These are phyloP conservation scores for Onychomys torridus DNA, from an alignment of 2,797 vertebrate species.

Conservation along the genomic window DNA sequence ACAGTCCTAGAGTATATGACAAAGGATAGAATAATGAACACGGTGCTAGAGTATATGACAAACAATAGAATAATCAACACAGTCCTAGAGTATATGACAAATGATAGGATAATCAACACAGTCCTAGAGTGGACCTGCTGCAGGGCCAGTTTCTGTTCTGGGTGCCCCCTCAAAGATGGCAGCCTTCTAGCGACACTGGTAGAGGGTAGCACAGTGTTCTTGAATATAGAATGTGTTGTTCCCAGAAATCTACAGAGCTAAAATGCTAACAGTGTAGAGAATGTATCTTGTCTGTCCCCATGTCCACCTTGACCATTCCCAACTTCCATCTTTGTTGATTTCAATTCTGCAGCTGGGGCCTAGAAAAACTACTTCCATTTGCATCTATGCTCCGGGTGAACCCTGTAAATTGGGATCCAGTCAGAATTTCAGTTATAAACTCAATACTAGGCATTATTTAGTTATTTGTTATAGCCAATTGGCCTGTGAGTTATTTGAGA, in stretches of 20 bases:
- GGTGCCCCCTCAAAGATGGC: neutral
- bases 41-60: neutral
- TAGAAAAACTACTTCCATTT: neutral
- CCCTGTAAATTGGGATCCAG: neutral
- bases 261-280: neutral
- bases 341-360: neutral
- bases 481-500: neutral
- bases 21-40: neutral
- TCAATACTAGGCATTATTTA: neutral
- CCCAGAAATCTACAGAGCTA: neutral
- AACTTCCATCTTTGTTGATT: neutral
- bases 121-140: neutral
- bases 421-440: neutral
- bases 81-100: neutral
- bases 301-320: constrained; percentile 7
- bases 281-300: neutral
- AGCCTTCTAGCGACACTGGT: neutral
- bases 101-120: neutral
- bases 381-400: neutral
- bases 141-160: neutral
- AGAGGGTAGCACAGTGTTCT: neutral
- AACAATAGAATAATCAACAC: neutral
- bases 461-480: neutral
- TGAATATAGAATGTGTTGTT: neutral
- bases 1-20: neutral